Evolutionary conservation across 2,797 vertebrate species (phyloP), one percentile per base, ranked within the genome.

Genomic region (Girardinus metallicus): DNA sequence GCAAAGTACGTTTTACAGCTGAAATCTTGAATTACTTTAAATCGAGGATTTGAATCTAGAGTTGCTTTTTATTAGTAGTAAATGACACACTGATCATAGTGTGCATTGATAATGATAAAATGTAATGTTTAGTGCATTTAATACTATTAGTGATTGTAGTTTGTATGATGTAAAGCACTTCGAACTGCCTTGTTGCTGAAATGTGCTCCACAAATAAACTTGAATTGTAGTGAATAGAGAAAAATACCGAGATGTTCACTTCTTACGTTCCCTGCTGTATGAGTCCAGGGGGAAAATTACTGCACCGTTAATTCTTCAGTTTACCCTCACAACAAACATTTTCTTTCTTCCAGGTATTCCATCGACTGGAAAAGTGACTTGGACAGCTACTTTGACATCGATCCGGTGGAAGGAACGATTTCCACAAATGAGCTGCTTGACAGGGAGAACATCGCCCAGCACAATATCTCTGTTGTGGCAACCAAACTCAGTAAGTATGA

Each of bases 401-500:
- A 99, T 84, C 96, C 97, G 0, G 96, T 96, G 60, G 97, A 98
- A 90, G 98, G 98, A 86, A 99, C 98, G 7, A 96, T 99, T 85
- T 97, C 98, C 87, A 99, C 98, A 74, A 98, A 98, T 68, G 97
- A 98, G 87, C 95, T 97, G 75, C 94, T 99, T 68, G 98, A 99
- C 96, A 95, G 98, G 87, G 98, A 99, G 90, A 98, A 85, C 92
- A 96, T 96, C 26, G 94, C 97, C 11, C 98, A 98, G 88, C 98
- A 99, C 93, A 99, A 98, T 91, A 97, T 99, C 95, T 97, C 98
- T 87, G 94, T 99, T 82, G 96, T 98, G 93, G 97, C 98, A 43
- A 99, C 97, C 94, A 99, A 99, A 97, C 95, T 98, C 92, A 99
- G 98, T 99, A 95, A 98, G 98, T 99, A 97, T 95, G 91, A 88